These are phyloP conservation scores for Rhynchophorus ferrugineus DNA, from an alignment of 1,140 invertebrate species.

Conservation along the genomic window DNA sequence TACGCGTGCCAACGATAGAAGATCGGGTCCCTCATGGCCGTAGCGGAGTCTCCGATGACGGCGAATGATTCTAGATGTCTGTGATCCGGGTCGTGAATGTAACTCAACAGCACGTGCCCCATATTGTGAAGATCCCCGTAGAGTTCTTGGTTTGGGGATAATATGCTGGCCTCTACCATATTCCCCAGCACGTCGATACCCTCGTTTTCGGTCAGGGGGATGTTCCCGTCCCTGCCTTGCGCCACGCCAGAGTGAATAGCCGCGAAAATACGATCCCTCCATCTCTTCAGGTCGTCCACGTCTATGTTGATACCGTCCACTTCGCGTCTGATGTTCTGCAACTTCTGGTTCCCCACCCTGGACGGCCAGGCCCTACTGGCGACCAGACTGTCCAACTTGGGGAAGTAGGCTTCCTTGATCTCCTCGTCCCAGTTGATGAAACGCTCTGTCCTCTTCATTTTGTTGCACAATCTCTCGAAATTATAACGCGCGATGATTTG, in stretches of 20 bases:
- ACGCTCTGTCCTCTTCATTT: conserved; percentile 48
- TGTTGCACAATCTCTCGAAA: conserved; percentile 58
- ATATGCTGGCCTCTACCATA: conserved; percentile 64
- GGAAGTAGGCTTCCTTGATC: conserved; percentile 62
- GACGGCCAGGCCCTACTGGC: conserved; percentile 56
- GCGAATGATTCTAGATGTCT: conserved; percentile 58
- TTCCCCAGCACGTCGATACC: conserved; percentile 77
- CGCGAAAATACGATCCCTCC: conserved; percentile 64
- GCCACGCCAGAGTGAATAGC: conserved; percentile 62
- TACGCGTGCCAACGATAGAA: conserved; percentile 81
- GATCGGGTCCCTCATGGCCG: conserved; percentile 72
- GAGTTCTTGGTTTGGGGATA: conserved; percentile 58
- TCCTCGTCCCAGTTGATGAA: conserved; percentile 55
- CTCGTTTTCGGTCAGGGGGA: conserved; percentile 24
- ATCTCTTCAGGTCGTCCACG: conserved; percentile 60
- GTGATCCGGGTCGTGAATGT: conserved; percentile 64
- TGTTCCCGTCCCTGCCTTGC: conserved; percentile 36
- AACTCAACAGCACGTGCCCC: conserved; percentile 58
- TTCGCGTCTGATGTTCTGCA: conserved; percentile 58
- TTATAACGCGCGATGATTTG: conserved; percentile 65
- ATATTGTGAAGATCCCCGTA: conserved; percentile 73
- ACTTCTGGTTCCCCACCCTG: conserved; percentile 48
- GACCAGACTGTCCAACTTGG: conserved; percentile 60
- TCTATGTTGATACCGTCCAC: conserved; percentile 59
- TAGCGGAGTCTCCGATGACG: conserved; percentile 57